Evolutionary conservation across 1,140 invertebrate species (phyloP).

Genomic region (Aphidius ervi): DNA sequence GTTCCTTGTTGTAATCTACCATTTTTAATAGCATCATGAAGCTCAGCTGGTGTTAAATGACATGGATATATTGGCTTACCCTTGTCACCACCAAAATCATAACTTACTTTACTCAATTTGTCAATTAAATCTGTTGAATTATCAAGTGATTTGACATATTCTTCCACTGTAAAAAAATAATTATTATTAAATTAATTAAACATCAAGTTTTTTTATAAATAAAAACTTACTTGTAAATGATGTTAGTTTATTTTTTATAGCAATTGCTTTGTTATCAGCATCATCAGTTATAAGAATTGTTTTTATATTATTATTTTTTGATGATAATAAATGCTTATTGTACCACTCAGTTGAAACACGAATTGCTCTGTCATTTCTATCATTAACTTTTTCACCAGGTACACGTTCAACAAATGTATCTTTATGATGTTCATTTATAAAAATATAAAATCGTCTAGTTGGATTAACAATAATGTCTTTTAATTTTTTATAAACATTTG

Average conservation of each 20-base stretch:
- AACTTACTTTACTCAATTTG: conserved; percentile 70
- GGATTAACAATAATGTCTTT: conserved; percentile 76
- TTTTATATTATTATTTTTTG: conserved; percentile 53
- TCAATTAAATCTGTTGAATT: conserved; percentile 65
- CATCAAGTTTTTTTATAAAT: conserved; percentile 8
- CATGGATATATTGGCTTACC: conserved; percentile 76
- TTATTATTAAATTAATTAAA: conserved; percentile 1
- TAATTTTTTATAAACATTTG: conserved; percentile 84
- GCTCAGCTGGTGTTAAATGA: conserved; percentile 73
- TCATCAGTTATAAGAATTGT: conserved; percentile 86
- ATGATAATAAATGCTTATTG: conserved; percentile 57
- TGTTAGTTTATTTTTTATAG: conserved; percentile 64
- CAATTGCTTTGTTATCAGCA: conserved; percentile 70
- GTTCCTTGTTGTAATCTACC: conserved; percentile 79
- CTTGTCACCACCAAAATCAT: conserved; percentile 58
- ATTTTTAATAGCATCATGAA: conserved; percentile 76
- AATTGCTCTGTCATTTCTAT: conserved; percentile 90
- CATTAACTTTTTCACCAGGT: conserved; percentile 79
- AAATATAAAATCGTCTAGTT: conserved; percentile 82
- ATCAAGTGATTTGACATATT: conserved; percentile 45
- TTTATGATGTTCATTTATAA: conserved; percentile 95
- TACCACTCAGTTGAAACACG: conserved; percentile 80
- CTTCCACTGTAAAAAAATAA: conserved; percentile 35
- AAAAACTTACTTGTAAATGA: conserved; percentile 62
- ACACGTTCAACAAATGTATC: conserved; percentile 83